Evolutionary conservation across 2,113 vertebrate species (phyloP).

Genomic region (Cavia porcellus): DNA sequence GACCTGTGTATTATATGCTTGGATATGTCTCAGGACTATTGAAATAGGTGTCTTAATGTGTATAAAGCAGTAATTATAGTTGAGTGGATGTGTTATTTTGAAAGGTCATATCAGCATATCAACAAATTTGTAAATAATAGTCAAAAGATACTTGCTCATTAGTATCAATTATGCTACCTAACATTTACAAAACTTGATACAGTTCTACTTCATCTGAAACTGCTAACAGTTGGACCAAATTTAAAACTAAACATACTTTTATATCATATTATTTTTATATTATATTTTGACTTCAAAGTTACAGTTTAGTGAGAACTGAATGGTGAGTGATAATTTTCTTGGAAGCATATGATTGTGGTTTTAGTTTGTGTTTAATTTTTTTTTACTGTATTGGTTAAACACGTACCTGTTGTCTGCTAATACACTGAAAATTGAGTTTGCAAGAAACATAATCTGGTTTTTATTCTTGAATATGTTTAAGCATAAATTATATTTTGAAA

Average conservation of each 20-base stretch:
- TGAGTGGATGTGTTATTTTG: neutral
- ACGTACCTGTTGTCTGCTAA: slow-evolving; percentile 6
- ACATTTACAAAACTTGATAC: neutral
- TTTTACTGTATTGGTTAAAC: slow-evolving; percentile 46
- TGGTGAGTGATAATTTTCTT: slow-evolving; percentile 24
- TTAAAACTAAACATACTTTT: neutral
- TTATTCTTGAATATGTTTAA: slow-evolving; percentile 40
- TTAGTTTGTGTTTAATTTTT: neutral
- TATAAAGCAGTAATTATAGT: neutral
- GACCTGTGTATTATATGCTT: neutral
- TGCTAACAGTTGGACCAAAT: neutral
- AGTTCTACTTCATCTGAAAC: slow-evolving; percentile 11
- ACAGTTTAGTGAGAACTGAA: neutral
- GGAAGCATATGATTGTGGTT: neutral
- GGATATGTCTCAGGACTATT: neutral
- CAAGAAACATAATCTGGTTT: slow-evolving; percentile 48
- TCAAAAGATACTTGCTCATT: neutral
- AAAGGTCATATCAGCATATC: neutral
- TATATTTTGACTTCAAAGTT: slow-evolving; percentile 18
- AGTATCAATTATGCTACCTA: neutral
- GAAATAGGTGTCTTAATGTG: neutral
- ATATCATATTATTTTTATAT: slow-evolving; percentile 1
- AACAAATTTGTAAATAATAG: neutral
- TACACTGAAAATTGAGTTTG: neutral
- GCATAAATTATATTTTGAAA: slow-evolving; percentile 2